Percentiles rank a stretch among this genome's conserved stretches.
Evolutionary conservation across 2,113 vertebrate genomes (phyloP).

Genomic region (Nyctibius bracteatus): DNA sequence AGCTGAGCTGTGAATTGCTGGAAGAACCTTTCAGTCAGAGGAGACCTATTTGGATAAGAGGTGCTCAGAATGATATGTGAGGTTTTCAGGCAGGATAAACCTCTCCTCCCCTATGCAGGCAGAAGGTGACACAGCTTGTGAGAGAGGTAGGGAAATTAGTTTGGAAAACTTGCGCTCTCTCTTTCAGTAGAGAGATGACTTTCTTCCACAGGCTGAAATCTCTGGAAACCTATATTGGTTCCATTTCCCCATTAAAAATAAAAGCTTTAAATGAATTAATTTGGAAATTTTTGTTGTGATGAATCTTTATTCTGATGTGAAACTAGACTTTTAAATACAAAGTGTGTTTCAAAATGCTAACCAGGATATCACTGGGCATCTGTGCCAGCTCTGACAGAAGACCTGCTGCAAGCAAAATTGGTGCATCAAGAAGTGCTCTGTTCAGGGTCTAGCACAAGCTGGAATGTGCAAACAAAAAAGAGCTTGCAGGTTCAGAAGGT

Average conservation of each 20-base stretch:
- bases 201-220: background rate
- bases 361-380: background rate
- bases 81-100: background rate
- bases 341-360: background rate
- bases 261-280: background rate
- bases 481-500: background rate
- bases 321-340: background rate
- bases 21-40: background rate
- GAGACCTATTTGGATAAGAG: background rate
- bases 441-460: background rate
- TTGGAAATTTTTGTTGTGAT: background rate
- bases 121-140: background rate
- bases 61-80: background rate
- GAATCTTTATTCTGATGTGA: background rate
- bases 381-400: fast-evolving
- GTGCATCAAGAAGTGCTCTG: background rate
- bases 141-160: background rate
- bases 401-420: background rate
- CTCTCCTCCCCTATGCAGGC: background rate
- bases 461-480: background rate
- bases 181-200: background rate
- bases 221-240: background rate
- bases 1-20: background rate
- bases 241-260: background rate
- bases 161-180: background rate